phyloP scores from a whole-genome alignment of 2,888 invertebrate species.

The Bombyx huttoni region DNA sequence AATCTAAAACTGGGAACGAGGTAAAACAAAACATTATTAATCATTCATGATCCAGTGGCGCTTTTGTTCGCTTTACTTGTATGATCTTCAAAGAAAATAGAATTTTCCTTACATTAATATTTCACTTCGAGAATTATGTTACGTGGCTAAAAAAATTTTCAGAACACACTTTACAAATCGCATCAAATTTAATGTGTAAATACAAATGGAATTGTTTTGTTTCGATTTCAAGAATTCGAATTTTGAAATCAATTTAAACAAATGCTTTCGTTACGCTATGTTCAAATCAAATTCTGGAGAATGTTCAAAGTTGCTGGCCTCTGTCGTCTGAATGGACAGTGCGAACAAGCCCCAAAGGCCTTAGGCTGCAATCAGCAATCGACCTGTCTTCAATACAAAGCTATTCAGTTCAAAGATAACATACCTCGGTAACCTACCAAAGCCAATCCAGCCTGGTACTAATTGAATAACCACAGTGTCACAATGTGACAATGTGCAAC shows the following conservation, averaged over 20 bases:
- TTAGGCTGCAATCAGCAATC: neutral
- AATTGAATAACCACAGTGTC: neutral
- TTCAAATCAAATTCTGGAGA: neutral
- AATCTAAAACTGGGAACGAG: neutral
- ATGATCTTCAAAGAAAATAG: neutral
- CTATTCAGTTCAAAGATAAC: neutral
- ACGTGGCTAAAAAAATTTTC: neutral
- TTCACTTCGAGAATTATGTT: neutral
- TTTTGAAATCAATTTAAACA: no score
- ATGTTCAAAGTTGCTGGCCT: neutral
- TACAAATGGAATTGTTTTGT: no score
- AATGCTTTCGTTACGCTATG: no score
- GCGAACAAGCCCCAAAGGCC: neutral
- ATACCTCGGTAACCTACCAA: neutral
- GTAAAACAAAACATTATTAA: neutral
- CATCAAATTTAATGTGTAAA: neutral
- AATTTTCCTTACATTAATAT: neutral
- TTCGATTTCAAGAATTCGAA: no score
- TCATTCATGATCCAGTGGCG: neutral
- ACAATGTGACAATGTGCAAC: neutral
- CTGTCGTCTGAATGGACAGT: neutral
- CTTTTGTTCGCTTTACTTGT: neutral
- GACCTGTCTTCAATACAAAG: neutral
- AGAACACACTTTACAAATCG: neutral
- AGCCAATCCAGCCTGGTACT: neutral